Evolutionary conservation across 2,888 invertebrate genomes (phyloP), one percentile per base, ranked within the genome.

Genomic region (Pomacea canaliculata): DNA sequence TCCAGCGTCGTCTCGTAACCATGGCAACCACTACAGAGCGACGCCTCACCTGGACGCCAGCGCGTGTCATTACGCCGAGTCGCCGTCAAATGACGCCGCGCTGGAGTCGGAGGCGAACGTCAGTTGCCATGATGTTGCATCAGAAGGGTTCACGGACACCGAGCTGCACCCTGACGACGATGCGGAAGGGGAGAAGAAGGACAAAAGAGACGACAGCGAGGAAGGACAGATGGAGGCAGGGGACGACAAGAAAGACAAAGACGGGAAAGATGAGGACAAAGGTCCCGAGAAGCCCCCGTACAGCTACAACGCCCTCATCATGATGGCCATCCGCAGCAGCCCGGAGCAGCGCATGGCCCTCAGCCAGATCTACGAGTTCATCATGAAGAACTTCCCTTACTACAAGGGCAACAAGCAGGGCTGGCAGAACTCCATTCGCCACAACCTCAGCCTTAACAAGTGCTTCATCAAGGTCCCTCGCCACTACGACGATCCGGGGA

Each of bases 401-500:
- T 99, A 99, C 91, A 99, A 99, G 92, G 89, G 89, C 91, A 98
- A 98, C 91, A 98, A 97, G 86, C 98, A 98, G 89, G 99, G 99
- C 49, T 99, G 99, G 99, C 99, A 99, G 92, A 99, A 99, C 90
- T 98, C 98, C 2, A 99, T 99, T 81, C 93, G 99, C 1, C 99
- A 99, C 92, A 99, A 99, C 91, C 92, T 99, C 19, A 97, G 97
- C 85, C 92, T 99, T 87, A 99, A 99, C 92, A 99, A 99, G 92
- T 99, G 98, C 90, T 99, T 99, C 91, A 97, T 99, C 62, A 99
- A 99, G 92, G 89, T 90, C 4, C 90, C 90, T 0, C 93, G 99
- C 19, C 97, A 97, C 89, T 99, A 99, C 92, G 98, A 99, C 91
- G 99, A 99, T 90, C 99, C 99, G 0, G 99, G 99, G 1, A 99